Base-by-base conservation (phyloP, 1,140 invertebrate genomes). In the Galleria mellonella region DNA sequence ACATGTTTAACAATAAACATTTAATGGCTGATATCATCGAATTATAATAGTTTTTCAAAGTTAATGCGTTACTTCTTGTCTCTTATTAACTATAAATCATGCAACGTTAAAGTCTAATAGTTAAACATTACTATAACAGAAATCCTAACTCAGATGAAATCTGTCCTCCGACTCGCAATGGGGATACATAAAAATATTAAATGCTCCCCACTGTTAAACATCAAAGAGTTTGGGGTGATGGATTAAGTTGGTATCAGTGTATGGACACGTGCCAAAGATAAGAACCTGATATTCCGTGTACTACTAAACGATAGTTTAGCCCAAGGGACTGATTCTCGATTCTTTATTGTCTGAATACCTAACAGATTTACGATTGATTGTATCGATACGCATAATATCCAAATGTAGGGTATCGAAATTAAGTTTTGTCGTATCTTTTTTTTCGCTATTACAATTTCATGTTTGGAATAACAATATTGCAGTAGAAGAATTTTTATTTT, bases 221-320 rank as follows among this genome's bases (percentile, higher is more conserved):
- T 78, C 71, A 78, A 78, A 78, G 71, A 69, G 65, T 68, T 66
- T 53, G 57, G 74, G 70, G 68, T 78, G 70, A 78, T 69, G 70
- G 74, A 78, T 78, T 72, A 72, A 57, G 48, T 58, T 57, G 27
- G 55, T 70, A 65, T 75, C 67, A 42, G 47, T 41, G 41, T 58
- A 29, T 51, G 45, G 59, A 28, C 74, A 78, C 74, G 72, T 69
- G 72, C 43, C 57, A 28, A 29, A 66, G 70, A 75, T 74, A 73
- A 65, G 56, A 62, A 17, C 30, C 28, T 67, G 66, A 64, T 63
- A 62, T 54, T 49, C 51, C 17, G 33, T 72, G 56, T 67, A 61
- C 62, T 72, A 67, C 67, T 70, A 70, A 72, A 73, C 63, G 65
- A 62, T 69, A 61, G 62, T 65, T 50, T 59, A 49, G 56, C 63